phyloP scores from a whole-genome alignment of 2,113 vertebrate species.

The Anthoscopus minutus region DNA sequence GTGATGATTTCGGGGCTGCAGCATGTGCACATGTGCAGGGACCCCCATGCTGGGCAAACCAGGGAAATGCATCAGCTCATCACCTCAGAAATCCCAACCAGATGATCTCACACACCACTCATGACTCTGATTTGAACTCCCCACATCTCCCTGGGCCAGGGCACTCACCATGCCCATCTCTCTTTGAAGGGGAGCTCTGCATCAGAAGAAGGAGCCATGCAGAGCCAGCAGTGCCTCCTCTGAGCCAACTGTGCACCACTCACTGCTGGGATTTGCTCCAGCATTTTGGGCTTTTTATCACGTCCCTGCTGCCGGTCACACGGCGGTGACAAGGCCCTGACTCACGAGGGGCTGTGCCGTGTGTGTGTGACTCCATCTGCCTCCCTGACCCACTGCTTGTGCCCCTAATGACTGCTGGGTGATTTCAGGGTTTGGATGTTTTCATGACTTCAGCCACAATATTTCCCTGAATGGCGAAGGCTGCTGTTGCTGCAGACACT shows the following conservation, averaged over 20 bases:
- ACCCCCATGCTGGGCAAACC: background rate
- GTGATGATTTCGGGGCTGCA: background rate
- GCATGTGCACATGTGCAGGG: background rate
- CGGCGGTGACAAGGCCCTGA: slow-evolving; percentile 17
- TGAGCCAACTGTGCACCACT: background rate
- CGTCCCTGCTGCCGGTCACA: slow-evolving; percentile 1
- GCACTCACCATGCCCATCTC: background rate
- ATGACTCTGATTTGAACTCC: background rate
- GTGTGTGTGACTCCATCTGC: background rate
- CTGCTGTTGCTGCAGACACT: background rate
- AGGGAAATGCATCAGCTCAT: background rate
- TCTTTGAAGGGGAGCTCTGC: background rate
- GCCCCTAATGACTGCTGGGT: background rate
- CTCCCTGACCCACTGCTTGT: background rate
- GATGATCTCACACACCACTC: background rate
- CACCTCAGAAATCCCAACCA: background rate
- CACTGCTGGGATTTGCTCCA: slow-evolving; percentile 16
- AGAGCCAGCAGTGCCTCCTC: slow-evolving; percentile 10
- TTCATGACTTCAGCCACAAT: background rate
- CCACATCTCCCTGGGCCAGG: fast-evolving
- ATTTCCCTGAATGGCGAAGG: background rate
- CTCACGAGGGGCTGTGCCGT: background rate
- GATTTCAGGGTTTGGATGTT: background rate
- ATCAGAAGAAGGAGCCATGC: fast-evolving
- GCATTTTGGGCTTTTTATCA: background rate